Base-by-base conservation (phyloP, 2,113 vertebrate genomes). In the Halcyon malimbica region DNA sequence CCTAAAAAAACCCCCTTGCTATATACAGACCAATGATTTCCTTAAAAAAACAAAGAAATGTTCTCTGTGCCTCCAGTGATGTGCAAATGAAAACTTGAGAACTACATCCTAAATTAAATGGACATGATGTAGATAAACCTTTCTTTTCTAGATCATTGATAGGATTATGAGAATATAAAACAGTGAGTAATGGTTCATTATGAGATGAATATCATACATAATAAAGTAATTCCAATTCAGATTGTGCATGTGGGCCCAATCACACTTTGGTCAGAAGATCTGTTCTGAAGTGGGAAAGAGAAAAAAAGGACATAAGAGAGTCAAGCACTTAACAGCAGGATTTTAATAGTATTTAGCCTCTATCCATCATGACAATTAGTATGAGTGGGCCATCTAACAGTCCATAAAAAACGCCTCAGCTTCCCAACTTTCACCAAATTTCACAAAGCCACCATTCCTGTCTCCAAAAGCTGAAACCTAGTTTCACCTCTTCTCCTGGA, bases 181-280 rank as follows among this genome's bases (percentile, higher is more conserved):
- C 69, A 44, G 57, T 93, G 89, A 93, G 57, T 82, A 96, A 95
- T 94, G 64, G 71, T 71, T 95, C 93, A 95, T 96, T 95, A 96
- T 90, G 80, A 93, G 80, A 78, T 62, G 69, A 94, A 75, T 87
- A 93, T 62, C 65, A 69, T 44, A 65, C 67, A 96, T 96, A 94
- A 96, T 94, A 94, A 93, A 87, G 91, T 87, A 68, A 96, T 96
- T 95, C 70, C 41, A 65, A 96, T 96, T 95, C 95, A 87, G 77
- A 96, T 85, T 84, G 53, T 91, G 76, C 95, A 96, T 94, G 77
- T 94, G 96, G 91, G 95, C 50, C 83, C 83, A 94, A 94, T 96
- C 74, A 92, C n/a, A 85, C 39, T 85, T 92, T 94, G 89, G 92
- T 85, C 65, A 91, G 89, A 83, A 95, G 64, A 93, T 94, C 75